Conservation (phyloP, 1,140 invertebrate genomes). For the Drosophila subpulchrella region DNA sequence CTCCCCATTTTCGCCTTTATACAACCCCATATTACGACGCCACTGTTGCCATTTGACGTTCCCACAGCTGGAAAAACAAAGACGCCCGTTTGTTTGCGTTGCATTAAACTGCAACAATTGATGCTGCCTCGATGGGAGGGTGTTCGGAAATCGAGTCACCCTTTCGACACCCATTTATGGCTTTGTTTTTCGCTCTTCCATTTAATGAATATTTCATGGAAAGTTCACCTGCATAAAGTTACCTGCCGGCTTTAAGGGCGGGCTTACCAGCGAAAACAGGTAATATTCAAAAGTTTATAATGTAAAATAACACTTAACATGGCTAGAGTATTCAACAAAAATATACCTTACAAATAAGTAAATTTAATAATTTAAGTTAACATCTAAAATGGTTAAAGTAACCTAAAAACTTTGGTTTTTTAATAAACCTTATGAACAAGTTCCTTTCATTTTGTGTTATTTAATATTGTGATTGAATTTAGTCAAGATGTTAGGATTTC, state of each 20-base stretch:
- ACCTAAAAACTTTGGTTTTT: no score
- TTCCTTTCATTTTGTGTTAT: no score
- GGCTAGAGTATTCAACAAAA: no score
- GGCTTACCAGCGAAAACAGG: neutral
- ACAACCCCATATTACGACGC: neutral
- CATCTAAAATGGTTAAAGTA: no score
- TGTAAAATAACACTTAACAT: no score
- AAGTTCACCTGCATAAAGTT: constrained; percentile 20
- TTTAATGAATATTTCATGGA: constrained; percentile 63
- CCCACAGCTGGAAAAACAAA: constrained; percentile 72
- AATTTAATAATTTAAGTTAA: no score
- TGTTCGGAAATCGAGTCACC: constrained; percentile 5
- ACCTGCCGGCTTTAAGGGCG: constrained; percentile 7
- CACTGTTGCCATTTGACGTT: constrained; percentile 25
- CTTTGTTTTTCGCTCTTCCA: constrained; percentile 68
- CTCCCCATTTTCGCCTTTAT: constrained; percentile 5
- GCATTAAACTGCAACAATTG: constrained; percentile 74
- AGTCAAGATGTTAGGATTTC: no score
- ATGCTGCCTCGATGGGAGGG: constrained; percentile 41
- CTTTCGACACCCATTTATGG: constrained; percentile 57
- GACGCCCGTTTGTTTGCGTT: constrained; percentile 61
- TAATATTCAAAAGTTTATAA: no score
- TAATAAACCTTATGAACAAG: no score
- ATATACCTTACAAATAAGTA: no score
- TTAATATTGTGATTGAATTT: no score